phyloP scores from a whole-genome alignment of 2,888 invertebrate genomes.

The Steromphala cineraria region DNA sequence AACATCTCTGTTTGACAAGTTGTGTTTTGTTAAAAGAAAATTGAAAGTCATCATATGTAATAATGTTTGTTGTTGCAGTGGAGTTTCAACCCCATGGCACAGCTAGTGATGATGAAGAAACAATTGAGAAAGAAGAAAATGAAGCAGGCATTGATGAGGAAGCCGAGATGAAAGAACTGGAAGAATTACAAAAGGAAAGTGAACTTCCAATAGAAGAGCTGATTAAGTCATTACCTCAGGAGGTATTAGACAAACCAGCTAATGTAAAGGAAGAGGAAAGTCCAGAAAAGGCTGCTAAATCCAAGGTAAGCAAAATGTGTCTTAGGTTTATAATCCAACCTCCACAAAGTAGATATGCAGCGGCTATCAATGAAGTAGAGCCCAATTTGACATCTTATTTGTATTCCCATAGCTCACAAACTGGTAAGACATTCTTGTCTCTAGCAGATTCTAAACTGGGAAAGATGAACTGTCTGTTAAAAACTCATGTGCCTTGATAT shows the following conservation, averaged over 20 bases:
- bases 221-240: slow-evolving; percentile 86
- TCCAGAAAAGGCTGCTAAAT: background rate
- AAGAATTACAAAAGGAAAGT: slow-evolving; percentile 90
- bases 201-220: slow-evolving; percentile 92
- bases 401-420: no score
- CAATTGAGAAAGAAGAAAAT: slow-evolving; percentile 85
- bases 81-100: slow-evolving; percentile 88
- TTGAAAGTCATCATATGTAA: no score
- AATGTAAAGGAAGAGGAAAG: slow-evolving; percentile 31
- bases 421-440: background rate
- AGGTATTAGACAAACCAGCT: slow-evolving; percentile 81
- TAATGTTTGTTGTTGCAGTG: slow-evolving; percentile 77
- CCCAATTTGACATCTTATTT: no score
- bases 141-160: slow-evolving; percentile 81
- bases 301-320: background rate
- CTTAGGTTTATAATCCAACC: background rate
- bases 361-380: no score
- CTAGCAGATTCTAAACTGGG: slow-evolving; percentile 18
- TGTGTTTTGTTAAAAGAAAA: no score
- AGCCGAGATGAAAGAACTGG: slow-evolving; percentile 81
- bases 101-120: slow-evolving; percentile 90
- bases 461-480: slow-evolving; percentile 36
- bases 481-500: slow-evolving; percentile 31
- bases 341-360: no score
- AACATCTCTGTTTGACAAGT: no score